phyloP scores from a whole-genome alignment of 2,888 invertebrate genomes.

The Lordiphosa andalusiaca region DNA sequence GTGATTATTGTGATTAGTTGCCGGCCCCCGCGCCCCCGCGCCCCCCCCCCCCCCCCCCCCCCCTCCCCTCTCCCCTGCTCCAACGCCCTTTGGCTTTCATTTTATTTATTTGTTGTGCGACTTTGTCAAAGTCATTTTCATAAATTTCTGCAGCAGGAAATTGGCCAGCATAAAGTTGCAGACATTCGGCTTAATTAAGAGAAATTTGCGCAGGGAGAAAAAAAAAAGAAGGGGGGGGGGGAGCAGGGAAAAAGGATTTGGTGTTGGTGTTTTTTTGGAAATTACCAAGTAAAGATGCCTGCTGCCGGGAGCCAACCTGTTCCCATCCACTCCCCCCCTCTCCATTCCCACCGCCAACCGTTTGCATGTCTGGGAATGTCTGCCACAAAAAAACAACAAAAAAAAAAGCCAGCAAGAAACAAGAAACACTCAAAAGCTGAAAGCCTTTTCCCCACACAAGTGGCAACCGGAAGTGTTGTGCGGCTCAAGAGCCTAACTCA shows the following conservation, averaged over 20 bases:
- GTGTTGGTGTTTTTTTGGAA: not conserved
- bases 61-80: constrained; percentile 11
- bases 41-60: not conserved
- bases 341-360: no score
- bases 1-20: constrained; percentile 76
- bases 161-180: constrained; percentile 57
- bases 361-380: no score
- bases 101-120: constrained; percentile 64
- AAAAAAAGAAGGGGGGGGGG: constrained; percentile 7
- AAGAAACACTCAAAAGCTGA: constrained; percentile 71
- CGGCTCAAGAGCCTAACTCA: constrained; percentile 68
- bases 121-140: constrained; percentile 68
- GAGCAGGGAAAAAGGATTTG: constrained; percentile 19
- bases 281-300: no score
- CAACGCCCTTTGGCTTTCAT: constrained; percentile 36
- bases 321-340: no score
- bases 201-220: constrained; percentile 33
- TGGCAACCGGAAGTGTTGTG: constrained; percentile 75
- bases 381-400: no score
- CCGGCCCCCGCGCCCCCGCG: no score
- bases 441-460: constrained; percentile 72
- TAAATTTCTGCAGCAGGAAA: constrained; percentile 60
- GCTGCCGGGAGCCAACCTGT: no score
- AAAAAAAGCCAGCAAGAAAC: no score
- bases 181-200: constrained; percentile 57